Evolutionary conservation across 2,797 vertebrate species (phyloP).

Genomic region (Schizopygopsis malacanthus): DNA sequence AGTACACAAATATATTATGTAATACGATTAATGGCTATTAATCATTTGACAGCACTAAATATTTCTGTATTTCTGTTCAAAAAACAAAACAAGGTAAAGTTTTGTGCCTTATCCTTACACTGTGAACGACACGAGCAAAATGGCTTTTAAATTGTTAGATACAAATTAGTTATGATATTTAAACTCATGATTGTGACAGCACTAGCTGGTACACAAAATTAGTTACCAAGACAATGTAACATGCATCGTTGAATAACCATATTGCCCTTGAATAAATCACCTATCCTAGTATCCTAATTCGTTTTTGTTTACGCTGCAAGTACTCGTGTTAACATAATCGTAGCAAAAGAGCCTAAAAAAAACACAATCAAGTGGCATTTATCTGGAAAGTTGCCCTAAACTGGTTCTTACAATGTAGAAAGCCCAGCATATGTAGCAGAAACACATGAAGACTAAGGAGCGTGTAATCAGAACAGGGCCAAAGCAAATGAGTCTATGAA

Average conservation of each 20-base stretch:
- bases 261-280: background rate
- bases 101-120: background rate
- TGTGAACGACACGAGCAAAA: background rate
- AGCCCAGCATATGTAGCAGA: constrained; percentile 5
- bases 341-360: background rate
- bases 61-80: background rate
- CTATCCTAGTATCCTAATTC: background rate
- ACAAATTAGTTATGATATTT: background rate
- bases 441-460: constrained; percentile 30
- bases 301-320: background rate
- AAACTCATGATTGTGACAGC: background rate
- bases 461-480: constrained; percentile 47
- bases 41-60: too few relatives aligned
- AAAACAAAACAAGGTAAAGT: background rate
- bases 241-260: background rate
- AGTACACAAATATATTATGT: too few relatives aligned
- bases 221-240: background rate
- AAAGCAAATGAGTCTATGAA: constrained; percentile 50
- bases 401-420: background rate
- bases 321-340: background rate
- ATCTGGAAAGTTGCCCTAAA: background rate
- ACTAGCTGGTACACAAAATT: background rate
- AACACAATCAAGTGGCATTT: background rate
- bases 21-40: too few relatives aligned
- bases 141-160: background rate